Percentiles rank a stretch among this genome's conserved stretches.
Evolutionary conservation across 2,888 invertebrate genomes (phyloP).

Genomic region (Hirtodrosophila histrioides): DNA sequence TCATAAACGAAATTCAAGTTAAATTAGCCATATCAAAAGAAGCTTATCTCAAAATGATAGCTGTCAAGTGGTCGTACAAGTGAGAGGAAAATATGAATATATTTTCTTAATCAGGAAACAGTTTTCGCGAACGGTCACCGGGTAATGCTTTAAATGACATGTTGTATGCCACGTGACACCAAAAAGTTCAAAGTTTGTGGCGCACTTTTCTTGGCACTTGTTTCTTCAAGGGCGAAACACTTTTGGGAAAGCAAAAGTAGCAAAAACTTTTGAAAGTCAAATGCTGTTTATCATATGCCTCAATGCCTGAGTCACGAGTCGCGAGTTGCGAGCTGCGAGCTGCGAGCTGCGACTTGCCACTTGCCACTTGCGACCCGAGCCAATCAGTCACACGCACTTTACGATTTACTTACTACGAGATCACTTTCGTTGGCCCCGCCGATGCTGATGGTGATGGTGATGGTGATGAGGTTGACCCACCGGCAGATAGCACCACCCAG

Average conservation of each 20-base stretch:
- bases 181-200: slow-evolving; percentile 23
- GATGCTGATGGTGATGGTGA: no score
- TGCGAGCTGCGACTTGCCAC: no score
- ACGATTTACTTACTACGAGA: slow-evolving; percentile 30
- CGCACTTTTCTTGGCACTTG: slow-evolving; percentile 20
- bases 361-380: no score
- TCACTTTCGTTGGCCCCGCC: slow-evolving; percentile 12
- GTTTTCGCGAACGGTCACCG: no score
- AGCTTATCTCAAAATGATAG: no score
- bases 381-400: slow-evolving; percentile 18
- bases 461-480: slow-evolving; percentile 9
- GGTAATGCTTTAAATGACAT: slow-evolving; percentile 1
- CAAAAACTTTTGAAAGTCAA: slow-evolving; percentile 45
- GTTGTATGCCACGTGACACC: slow-evolving; percentile 24
- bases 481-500: slow-evolving; percentile 6
- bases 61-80: no score
- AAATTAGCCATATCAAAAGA: no score
- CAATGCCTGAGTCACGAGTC: slow-evolving; percentile 1
- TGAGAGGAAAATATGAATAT: no score
- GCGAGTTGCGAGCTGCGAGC: not conserved
- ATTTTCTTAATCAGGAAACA: no score
- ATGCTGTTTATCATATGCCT: slow-evolving; percentile 30
- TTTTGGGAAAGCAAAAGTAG: not conserved
- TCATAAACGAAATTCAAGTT: no score
- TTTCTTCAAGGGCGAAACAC: slow-evolving; percentile 18